A percentile compares a stretch with the other conserved stretches of the same genome.
Evolutionary conservation across 2,888 invertebrate species (phyloP).

Genomic region (Zaprionus lineosus): DNA sequence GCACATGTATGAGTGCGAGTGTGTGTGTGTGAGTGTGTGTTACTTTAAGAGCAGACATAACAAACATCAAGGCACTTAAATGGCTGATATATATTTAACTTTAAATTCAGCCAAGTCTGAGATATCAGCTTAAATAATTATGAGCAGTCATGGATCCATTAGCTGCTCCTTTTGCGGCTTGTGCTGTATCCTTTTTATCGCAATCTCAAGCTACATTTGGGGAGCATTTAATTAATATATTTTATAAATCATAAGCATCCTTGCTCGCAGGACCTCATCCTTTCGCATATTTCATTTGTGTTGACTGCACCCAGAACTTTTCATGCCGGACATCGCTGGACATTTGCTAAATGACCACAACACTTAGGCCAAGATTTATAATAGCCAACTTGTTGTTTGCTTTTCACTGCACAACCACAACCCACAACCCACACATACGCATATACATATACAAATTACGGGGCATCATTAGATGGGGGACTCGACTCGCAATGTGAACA

Average conservation of each 20-base stretch:
- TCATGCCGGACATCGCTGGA: conserved; percentile 64
- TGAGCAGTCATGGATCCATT: neutral
- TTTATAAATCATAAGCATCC: conserved; percentile 61
- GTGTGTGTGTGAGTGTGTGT: neutral
- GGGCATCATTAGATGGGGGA: conserved; percentile 31
- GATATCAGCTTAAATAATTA: neutral
- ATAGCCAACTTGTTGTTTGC: conserved; percentile 67
- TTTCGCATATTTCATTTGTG: conserved; percentile 18
- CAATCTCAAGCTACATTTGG: conserved; percentile 28
- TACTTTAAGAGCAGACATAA: neutral
- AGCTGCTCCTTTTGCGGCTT: neutral
- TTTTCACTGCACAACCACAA: conserved; percentile 64
- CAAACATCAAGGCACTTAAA: conserved; percentile 27
- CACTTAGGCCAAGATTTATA: conserved; percentile 78
- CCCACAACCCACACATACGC: conserved; percentile 28
- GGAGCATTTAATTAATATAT: conserved; percentile 68
- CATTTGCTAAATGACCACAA: conserved; percentile 78
- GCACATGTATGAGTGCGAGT: neutral
- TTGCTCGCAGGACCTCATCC: conserved; percentile 22
- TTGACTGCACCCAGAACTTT: conserved; percentile 48
- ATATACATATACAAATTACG: neutral
- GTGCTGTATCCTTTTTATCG: conserved; percentile 23
- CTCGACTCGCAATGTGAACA: conserved; percentile 55
- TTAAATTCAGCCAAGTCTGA: neutral
- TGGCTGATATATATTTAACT: no score